phyloP scores from a whole-genome alignment of 2,113 vertebrate genomes.

The Athene cunicularia region DNA sequence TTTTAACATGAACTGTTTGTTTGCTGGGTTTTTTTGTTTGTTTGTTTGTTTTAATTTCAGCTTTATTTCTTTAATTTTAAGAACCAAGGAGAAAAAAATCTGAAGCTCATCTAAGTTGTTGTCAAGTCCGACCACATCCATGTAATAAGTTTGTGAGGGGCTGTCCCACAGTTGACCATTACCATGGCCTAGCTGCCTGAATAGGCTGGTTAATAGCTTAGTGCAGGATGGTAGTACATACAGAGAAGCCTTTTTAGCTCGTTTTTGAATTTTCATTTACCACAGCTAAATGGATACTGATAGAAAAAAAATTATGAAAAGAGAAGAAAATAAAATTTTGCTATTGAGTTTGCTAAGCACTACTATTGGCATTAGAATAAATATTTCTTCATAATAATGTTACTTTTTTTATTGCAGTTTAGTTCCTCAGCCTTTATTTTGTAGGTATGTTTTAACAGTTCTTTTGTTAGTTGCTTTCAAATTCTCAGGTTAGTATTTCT shows the following conservation, averaged over 20 bases:
- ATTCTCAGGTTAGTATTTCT: background rate
- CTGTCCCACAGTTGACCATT: background rate
- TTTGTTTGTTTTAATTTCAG: background rate
- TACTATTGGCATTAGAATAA: background rate
- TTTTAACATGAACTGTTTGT: background rate
- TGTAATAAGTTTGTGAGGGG: fast-evolving
- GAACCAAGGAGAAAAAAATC: fast-evolving
- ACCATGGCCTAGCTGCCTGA: background rate
- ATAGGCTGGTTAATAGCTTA: background rate
- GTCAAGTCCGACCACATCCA: background rate
- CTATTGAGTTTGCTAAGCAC: background rate
- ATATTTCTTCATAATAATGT: background rate
- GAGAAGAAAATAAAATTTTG: background rate
- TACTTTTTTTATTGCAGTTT: background rate
- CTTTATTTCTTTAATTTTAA: background rate
- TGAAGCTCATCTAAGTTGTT: background rate
- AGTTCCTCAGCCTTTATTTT: background rate
- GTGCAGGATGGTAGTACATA: background rate
- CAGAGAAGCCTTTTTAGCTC: background rate
- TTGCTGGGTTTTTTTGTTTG: background rate
- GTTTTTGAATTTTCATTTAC: background rate
- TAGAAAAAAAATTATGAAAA: background rate
- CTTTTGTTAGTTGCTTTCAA: background rate
- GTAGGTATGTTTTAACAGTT: background rate
- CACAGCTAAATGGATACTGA: background rate